Conservation (phyloP, 2,113 vertebrate species). For the Narcine bancroftii region DNA sequence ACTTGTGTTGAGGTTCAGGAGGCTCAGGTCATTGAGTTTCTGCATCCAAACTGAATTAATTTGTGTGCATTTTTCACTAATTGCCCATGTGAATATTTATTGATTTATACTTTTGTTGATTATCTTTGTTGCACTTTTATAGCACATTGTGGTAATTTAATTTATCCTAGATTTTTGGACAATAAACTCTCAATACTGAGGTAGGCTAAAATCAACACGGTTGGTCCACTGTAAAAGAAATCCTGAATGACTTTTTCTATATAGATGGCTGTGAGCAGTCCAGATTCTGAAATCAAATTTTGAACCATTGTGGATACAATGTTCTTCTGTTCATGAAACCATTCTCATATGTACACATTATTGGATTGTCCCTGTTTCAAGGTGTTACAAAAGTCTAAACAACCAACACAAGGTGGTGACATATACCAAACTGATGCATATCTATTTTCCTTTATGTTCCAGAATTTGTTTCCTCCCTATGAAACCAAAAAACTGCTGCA, state of each 20-base stretch:
- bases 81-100: too few species aligned
- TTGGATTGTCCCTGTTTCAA: not conserved
- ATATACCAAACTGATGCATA: not conserved
- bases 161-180: too few species aligned
- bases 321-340: not conserved
- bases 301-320: not conserved
- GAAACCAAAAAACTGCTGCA: slow-evolving; percentile 53
- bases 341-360: not conserved
- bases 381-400: not conserved
- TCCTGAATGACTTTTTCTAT: not conserved
- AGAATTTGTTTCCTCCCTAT: slow-evolving; percentile 52
- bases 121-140: too few species aligned
- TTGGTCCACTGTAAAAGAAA: too few species aligned
- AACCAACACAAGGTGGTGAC: not conserved
- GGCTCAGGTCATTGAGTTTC: too few species aligned
- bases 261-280: not conserved
- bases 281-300: not conserved
- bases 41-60: too few species aligned
- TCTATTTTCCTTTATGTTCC: slow-evolving; percentile 39
- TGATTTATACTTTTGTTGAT: too few species aligned
- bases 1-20: too few species aligned
- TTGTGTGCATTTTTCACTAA: too few species aligned
- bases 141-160: too few species aligned
- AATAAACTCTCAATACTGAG: too few species aligned
- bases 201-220: too few species aligned